Conservation (phyloP, 2,797 vertebrate species). For the Furcifer pardalis region DNA sequence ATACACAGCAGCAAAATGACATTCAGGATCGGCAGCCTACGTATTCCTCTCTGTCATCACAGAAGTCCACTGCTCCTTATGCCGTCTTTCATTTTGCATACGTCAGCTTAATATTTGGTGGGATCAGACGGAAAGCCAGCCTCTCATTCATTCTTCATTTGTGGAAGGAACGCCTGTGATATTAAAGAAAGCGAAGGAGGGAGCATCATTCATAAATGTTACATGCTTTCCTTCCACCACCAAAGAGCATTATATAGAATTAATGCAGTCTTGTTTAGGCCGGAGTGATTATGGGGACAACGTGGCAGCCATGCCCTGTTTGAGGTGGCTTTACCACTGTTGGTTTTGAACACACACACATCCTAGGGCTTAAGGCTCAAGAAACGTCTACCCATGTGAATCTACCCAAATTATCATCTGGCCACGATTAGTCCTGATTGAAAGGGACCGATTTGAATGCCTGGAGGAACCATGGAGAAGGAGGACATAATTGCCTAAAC, state of each 20-base stretch:
- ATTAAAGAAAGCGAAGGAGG: constrained; percentile 17
- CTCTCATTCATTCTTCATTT: constrained; percentile 41
- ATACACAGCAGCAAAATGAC: constrained; percentile 56
- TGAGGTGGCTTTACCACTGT: constrained; percentile 19
- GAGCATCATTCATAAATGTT: background rate
- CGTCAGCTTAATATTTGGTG: constrained; percentile 57
- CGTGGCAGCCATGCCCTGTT: background rate
- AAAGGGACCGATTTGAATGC: constrained; percentile 27
- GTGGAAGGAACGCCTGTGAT: background rate
- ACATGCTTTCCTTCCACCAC: constrained; percentile 16
- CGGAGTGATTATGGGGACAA: constrained; percentile 19
- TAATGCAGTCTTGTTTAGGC: constrained; percentile 16
- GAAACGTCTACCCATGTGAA: constrained; percentile 44
- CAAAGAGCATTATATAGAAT: constrained; percentile 27
- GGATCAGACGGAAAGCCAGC: constrained; percentile 64
- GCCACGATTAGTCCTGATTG: constrained; percentile 38
- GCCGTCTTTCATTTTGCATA: constrained; percentile 57
- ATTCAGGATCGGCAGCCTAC: constrained; percentile 55
- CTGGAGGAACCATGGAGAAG: background rate
- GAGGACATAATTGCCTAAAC: background rate
- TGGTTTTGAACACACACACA: constrained; percentile 38
- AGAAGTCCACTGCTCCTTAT: constrained; percentile 46
- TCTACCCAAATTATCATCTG: constrained; percentile 40
- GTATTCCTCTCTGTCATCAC: constrained; percentile 47
- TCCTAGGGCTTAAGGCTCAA: constrained; percentile 25